Conservation (phyloP, 2,888 invertebrate genomes). For the Hecatera dysodea region DNA sequence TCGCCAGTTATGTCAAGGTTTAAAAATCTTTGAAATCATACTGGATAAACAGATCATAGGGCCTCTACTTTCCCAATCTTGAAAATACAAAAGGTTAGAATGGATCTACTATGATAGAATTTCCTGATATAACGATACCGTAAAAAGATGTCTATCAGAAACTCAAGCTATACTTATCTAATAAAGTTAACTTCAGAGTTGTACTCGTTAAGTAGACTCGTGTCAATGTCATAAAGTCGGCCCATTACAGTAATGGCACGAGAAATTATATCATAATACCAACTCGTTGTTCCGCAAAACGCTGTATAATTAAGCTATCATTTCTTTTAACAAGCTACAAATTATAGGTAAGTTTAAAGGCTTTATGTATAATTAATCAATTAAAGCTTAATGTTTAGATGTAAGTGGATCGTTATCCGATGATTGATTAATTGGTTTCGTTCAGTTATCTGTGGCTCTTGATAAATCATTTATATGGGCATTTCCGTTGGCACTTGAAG, state of each 20-base stretch:
- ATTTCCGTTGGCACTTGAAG: constrained; percentile 29
- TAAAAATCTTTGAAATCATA: background rate
- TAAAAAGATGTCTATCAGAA: constrained; percentile 20
- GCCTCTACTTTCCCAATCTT: background rate
- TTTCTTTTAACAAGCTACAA: constrained; percentile 41
- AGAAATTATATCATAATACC: constrained; percentile 36
- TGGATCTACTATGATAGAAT: constrained; percentile 5
- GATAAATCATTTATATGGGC: constrained; percentile 30
- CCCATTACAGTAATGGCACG: constrained; percentile 33
- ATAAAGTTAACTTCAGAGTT: constrained; percentile 40
- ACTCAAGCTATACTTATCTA: constrained; percentile 32
- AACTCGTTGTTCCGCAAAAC: constrained; percentile 30
- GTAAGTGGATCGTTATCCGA: constrained; percentile 36
- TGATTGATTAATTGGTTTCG: constrained; percentile 40
- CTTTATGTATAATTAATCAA: constrained; percentile 50
- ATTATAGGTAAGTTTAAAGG: constrained; percentile 41
- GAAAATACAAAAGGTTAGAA: background rate
- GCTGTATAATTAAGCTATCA: constrained; percentile 32
- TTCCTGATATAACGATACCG: constrained; percentile 6
- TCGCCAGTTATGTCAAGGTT: no score
- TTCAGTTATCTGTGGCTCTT: constrained; percentile 5
- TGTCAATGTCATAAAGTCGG: constrained; percentile 13
- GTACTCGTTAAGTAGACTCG: constrained; percentile 10
- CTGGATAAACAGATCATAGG: background rate
- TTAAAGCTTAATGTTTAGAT: constrained; percentile 38